Percentiles rank a stretch among this genome's conserved stretches.
phyloP scores from a whole-genome alignment of 2,888 invertebrate species.

The Drosophila melanosoma region DNA sequence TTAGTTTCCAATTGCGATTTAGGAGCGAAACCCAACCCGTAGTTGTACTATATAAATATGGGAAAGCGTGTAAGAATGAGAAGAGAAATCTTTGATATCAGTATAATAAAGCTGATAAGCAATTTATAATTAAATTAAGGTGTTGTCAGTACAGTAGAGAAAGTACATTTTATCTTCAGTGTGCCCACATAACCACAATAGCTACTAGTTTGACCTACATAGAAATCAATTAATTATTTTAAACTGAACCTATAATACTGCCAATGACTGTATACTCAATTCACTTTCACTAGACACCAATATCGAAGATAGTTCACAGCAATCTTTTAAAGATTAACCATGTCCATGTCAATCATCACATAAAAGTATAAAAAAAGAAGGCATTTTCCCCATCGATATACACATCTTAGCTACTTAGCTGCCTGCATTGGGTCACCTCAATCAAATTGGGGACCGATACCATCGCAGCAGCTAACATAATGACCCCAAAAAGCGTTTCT shows the following conservation, averaged over 20 bases:
- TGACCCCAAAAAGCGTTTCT: constrained; percentile 74
- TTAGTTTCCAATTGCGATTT: neutral
- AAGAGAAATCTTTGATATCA: neutral
- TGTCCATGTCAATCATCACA: constrained; percentile 17
- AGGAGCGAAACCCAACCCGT: neutral
- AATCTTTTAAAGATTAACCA: constrained; percentile 22
- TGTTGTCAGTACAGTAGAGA: neutral
- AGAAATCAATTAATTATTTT: neutral
- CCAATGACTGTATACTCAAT: neutral
- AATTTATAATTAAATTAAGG: neutral
- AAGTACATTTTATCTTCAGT: neutral
- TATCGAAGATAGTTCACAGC: neutral
- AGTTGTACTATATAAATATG: neutral
- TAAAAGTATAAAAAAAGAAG: neutral
- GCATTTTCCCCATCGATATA: constrained; percentile 3
- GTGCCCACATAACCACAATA: neutral
- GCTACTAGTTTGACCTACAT: neutral
- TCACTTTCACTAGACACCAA: neutral
- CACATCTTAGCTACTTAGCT: constrained; percentile 36
- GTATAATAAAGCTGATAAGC: neutral
- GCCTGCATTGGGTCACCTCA: constrained; percentile 44
- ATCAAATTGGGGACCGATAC: constrained; percentile 44
- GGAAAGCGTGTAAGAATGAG: neutral
- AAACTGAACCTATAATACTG: neutral
- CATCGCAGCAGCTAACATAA: constrained; percentile 56